Evolutionary conservation across 2,888 invertebrate species (phyloP).

Genomic region (Eudasyphora cyanicolor): DNA sequence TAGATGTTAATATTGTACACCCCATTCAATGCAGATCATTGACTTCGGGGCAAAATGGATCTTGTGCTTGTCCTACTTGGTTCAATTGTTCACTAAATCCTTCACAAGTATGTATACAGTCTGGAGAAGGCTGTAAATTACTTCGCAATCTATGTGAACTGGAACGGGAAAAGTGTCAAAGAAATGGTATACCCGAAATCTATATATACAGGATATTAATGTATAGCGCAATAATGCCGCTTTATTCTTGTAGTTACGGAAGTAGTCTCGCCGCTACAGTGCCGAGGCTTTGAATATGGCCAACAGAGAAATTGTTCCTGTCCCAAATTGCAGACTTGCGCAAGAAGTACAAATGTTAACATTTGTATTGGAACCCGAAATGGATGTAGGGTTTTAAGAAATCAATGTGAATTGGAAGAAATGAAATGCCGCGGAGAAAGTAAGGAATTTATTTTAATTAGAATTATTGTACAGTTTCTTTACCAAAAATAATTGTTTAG

Average conservation of each 20-base stretch:
- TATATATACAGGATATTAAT: too few relatives aligned
- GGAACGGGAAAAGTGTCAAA: constrained; percentile 39
- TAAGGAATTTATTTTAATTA: constrained; percentile 14
- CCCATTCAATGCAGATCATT: too few relatives aligned
- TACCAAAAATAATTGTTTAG: too few relatives aligned
- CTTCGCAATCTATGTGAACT: constrained; percentile 43
- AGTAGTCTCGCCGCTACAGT: constrained; percentile 5
- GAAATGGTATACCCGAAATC: constrained; percentile 15
- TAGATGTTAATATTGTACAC: too few relatives aligned
- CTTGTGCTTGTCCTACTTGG: constrained; percentile 30
- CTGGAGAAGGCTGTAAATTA: constrained; percentile 19
- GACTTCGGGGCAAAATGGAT: too few relatives aligned
- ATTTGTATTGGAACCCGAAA: constrained; percentile 25
- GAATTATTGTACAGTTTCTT: too few relatives aligned
- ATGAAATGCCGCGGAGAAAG: constrained; percentile 37
- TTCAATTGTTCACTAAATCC: constrained; percentile 34
- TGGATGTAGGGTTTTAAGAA: constrained; percentile 17
- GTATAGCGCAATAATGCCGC: too few relatives aligned
- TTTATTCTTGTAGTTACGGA: constrained; percentile 2
- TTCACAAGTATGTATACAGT: neutral
- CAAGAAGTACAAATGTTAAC: constrained; percentile 6
- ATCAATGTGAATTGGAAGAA: constrained; percentile 44
- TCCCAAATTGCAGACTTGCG: constrained; percentile 37
- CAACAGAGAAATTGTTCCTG: constrained; percentile 32
- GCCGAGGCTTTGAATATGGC: constrained; percentile 9